Evolutionary conservation across 2,113 vertebrate genomes (phyloP).

Genomic region (Coracopsis vasa): DNA sequence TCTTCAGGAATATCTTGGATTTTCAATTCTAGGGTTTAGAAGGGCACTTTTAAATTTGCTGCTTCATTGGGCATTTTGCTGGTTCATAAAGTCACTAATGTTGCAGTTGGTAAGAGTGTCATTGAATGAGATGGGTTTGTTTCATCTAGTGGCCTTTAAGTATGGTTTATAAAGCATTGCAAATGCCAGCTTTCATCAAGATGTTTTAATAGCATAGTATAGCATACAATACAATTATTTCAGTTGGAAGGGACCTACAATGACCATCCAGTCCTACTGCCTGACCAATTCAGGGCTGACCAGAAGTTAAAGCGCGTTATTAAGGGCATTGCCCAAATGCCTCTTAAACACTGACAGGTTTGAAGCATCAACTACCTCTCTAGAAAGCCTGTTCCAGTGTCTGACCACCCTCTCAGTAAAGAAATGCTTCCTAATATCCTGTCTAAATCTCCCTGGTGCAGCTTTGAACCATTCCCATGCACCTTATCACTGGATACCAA

Average conservation of each 20-base stretch:
- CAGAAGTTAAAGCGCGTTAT: neutral
- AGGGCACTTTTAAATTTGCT: neutral
- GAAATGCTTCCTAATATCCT: neutral
- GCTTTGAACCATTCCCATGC: neutral
- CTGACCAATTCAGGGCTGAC: neutral
- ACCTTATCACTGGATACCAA: neutral
- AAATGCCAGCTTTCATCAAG: neutral
- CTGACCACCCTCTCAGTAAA: neutral
- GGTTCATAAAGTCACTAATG: neutral
- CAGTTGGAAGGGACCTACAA: neutral
- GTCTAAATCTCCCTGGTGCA: neutral
- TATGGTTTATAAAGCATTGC: neutral
- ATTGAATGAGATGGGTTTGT: neutral
- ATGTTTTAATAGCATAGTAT: neutral
- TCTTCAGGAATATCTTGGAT: neutral
- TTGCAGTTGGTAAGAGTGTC: neutral
- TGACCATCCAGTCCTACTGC: neutral
- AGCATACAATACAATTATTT: neutral
- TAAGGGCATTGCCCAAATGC: neutral
- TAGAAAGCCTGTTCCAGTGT: neutral
- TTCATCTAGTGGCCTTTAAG: neutral
- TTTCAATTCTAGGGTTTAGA: neutral
- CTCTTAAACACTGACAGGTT: neutral
- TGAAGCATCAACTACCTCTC: neutral
- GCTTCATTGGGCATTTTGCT: neutral